These are phyloP conservation scores for Enteromius afrohamiltoni DNA, from an alignment of 2,797 vertebrate genomes.

Conservation along the genomic window DNA sequence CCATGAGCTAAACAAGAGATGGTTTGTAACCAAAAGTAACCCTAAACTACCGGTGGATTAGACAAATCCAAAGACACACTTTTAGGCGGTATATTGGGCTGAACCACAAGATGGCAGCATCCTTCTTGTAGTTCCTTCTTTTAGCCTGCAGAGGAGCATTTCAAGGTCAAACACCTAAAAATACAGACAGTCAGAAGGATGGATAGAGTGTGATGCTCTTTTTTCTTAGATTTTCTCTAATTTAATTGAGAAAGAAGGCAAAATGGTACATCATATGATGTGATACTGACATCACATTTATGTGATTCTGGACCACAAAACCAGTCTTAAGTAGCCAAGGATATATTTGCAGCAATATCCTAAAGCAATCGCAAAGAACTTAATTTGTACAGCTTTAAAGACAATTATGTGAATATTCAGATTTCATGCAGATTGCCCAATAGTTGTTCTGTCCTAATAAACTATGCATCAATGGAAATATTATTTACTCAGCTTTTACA, in stretches of 20 bases:
- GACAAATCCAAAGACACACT: not conserved
- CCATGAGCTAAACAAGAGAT: not conserved
- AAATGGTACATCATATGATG: not conserved
- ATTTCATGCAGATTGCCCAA: too few relatives aligned
- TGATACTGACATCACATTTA: not conserved
- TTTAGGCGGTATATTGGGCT: not conserved
- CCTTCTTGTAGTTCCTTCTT: not conserved
- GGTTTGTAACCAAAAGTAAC: not conserved
- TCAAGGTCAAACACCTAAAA: not conserved
- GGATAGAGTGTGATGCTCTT: not conserved
- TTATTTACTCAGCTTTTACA: too few relatives aligned
- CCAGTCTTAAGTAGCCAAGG: too few relatives aligned
- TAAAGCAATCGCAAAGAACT: too few relatives aligned
- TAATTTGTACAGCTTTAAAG: too few relatives aligned
- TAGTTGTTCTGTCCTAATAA: too few relatives aligned
- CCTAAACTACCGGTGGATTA: not conserved
- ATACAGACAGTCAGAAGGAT: not conserved
- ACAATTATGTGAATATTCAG: too few relatives aligned
- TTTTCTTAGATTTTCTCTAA: not conserved
- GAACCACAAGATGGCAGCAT: slow-evolving; percentile 34
- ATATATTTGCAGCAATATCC: too few relatives aligned
- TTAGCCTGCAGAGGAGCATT: not conserved
- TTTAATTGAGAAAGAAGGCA: slow-evolving; percentile 8
- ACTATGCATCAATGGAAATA: too few relatives aligned
- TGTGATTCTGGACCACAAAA: not conserved